Percentiles rank a stretch among this genome's conserved stretches.
Evolutionary conservation across 2,888 invertebrate species (phyloP).

Genomic region (Scaptomyza caliginosa): DNA sequence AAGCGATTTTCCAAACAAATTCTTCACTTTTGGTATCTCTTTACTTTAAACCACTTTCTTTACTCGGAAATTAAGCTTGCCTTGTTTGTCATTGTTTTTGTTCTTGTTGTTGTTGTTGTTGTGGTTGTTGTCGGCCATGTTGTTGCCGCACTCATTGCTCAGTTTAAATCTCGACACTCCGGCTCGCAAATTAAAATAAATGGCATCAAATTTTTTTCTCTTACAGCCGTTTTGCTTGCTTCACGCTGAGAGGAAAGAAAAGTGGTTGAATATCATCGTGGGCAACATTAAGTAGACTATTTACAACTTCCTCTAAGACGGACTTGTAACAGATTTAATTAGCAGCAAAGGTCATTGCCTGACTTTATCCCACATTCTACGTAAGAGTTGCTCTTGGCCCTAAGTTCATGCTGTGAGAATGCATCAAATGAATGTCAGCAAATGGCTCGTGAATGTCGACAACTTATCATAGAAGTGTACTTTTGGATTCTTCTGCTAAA

Average conservation of each 20-base stretch:
- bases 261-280: constrained; percentile 25
- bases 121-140: constrained; percentile 10
- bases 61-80: constrained; percentile 6
- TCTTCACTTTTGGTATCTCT: constrained; percentile 2
- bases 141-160: constrained; percentile 47
- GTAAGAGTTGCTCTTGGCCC: background rate
- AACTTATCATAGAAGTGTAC: constrained; percentile 7
- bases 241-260: constrained; percentile 8
- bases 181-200: constrained; percentile 72
- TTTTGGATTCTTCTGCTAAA: constrained; percentile 2
- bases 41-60: constrained; percentile 7
- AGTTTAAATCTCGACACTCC: constrained; percentile 58
- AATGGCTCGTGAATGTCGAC: constrained; percentile 45
- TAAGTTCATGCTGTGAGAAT: constrained; percentile 39
- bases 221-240: constrained; percentile 24
- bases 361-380: constrained; percentile 24
- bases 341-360: constrained; percentile 33
- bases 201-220: constrained; percentile 54
- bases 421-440: constrained; percentile 48
- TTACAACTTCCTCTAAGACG: constrained; percentile 41
- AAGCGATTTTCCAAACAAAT: constrained; percentile 15
- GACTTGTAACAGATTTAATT: constrained; percentile 62
- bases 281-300: constrained; percentile 60
- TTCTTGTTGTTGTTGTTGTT: constrained; percentile 2
- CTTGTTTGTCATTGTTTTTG: background rate